Conservation (phyloP, 2,888 invertebrate species). For the Syrphus vitripennis region DNA sequence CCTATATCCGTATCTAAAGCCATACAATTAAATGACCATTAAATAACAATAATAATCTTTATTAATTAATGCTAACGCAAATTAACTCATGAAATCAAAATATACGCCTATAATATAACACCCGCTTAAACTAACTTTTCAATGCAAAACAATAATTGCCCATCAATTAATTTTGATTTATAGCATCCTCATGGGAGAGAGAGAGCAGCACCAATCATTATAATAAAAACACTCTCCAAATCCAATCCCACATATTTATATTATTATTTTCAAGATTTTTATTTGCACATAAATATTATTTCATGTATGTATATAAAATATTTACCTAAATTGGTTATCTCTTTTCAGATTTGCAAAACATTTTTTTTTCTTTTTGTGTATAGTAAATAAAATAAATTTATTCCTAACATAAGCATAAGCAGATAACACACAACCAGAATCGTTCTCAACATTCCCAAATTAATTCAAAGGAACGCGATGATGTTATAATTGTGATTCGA, state of each 20-base stretch:
- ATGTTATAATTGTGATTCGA: background rate
- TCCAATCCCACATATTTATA: too few species aligned
- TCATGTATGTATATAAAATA: background rate
- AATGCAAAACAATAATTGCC: conserved; percentile 40
- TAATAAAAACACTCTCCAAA: too few species aligned
- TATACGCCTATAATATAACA: background rate
- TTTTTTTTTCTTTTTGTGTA: background rate
- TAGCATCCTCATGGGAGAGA: conserved; percentile 15
- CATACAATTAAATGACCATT: background rate
- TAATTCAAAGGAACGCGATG: background rate
- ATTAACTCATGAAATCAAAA: background rate
- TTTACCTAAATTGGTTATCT: background rate
- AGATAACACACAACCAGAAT: background rate
- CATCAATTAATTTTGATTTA: conserved; percentile 61
- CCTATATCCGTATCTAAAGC: background rate
- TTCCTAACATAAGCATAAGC: background rate
- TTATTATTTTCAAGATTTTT: background rate
- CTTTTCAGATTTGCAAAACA: background rate
- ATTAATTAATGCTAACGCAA: background rate
- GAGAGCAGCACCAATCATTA: too few species aligned
- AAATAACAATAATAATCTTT: background rate
- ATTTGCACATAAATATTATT: background rate
- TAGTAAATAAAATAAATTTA: background rate
- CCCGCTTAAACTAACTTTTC: conserved; percentile 25
- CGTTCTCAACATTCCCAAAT: background rate